Evolutionary conservation across 1,140 invertebrate species (phyloP).

Genomic region (Limonius californicus): DNA sequence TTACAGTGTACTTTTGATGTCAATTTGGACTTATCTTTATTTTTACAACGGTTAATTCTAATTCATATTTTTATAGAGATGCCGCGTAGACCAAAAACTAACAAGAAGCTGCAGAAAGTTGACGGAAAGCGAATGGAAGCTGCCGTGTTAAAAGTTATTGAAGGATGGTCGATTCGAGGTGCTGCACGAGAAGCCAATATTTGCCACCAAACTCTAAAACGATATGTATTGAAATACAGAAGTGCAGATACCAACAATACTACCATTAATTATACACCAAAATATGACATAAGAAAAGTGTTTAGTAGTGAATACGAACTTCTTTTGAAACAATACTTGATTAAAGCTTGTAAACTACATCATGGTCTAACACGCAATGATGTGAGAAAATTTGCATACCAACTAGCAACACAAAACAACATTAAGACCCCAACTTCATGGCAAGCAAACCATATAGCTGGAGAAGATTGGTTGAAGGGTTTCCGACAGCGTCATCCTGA

Average conservation of each 20-base stretch:
- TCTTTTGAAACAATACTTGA: background rate
- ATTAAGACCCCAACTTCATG: conserved; percentile 15
- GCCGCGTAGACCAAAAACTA: background rate
- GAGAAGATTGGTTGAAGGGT: conserved; percentile 18
- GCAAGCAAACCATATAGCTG: conserved; percentile 10
- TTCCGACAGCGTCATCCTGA: conserved; percentile 26
- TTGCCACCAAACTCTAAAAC: background rate
- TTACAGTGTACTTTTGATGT: too few relatives aligned
- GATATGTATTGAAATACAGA: background rate
- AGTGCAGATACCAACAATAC: background rate
- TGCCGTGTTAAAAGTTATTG: background rate
- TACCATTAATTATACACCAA: background rate
- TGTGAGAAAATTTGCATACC: conserved; percentile 3
- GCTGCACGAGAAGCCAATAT: background rate
- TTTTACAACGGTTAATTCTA: too few relatives aligned
- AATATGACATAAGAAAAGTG: background rate
- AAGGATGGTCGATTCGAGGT: background rate
- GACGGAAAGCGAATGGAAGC: background rate
- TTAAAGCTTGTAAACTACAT: background rate
- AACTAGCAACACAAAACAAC: background rate
- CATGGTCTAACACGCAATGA: background rate
- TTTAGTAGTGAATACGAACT: background rate
- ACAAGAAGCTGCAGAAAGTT: background rate
- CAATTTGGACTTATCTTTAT: too few relatives aligned
- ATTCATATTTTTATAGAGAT: background rate